phyloP scores from a whole-genome alignment of 2,888 invertebrate genomes.

The Melinaea marsaeus region DNA sequence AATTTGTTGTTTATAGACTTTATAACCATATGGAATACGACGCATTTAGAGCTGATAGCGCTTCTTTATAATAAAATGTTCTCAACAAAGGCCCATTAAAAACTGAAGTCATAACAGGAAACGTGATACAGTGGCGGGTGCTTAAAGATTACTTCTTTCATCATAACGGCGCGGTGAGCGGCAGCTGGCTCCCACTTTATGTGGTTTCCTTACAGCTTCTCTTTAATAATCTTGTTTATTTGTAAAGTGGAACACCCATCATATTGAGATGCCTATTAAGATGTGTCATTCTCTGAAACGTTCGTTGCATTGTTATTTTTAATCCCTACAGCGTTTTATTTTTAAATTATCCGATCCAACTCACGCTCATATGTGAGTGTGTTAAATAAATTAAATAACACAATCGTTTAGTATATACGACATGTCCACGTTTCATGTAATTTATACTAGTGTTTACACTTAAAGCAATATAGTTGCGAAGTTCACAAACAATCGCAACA shows the following conservation, averaged over 20 bases:
- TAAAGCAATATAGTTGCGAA: slow-evolving; percentile 36
- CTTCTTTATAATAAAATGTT: slow-evolving; percentile 64
- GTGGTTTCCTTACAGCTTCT: slow-evolving; percentile 69
- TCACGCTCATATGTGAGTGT: slow-evolving; percentile 7
- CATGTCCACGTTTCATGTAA: slow-evolving; percentile 11
- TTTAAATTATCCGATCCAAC: slow-evolving; percentile 21
- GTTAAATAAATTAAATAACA: slow-evolving; percentile 9
- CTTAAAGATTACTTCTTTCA: slow-evolving; percentile 66
- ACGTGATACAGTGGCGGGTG: slow-evolving; percentile 67
- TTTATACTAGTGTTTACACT: slow-evolving; percentile 27
- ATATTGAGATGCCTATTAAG: slow-evolving; percentile 55
- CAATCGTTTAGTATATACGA: background rate
- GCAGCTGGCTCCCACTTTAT: slow-evolving; percentile 73
- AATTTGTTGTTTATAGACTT: too few species aligned
- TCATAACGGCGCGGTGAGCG: slow-evolving; percentile 67
- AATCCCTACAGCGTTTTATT: slow-evolving; percentile 24
- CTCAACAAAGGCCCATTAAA: slow-evolving; percentile 70
- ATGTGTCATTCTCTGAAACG: slow-evolving; percentile 42
- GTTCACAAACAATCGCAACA: slow-evolving; percentile 24
- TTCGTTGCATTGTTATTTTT: slow-evolving; percentile 33
- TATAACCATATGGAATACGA: slow-evolving; percentile 29
- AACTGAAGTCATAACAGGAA: slow-evolving; percentile 76
- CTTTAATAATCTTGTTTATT: slow-evolving; percentile 75
- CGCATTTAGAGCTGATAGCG: slow-evolving; percentile 61
- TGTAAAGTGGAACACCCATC: slow-evolving; percentile 66